These are phyloP conservation scores for Etheostoma spectabile DNA, from an alignment of 2,113 vertebrate species.

Conservation along the genomic window DNA sequence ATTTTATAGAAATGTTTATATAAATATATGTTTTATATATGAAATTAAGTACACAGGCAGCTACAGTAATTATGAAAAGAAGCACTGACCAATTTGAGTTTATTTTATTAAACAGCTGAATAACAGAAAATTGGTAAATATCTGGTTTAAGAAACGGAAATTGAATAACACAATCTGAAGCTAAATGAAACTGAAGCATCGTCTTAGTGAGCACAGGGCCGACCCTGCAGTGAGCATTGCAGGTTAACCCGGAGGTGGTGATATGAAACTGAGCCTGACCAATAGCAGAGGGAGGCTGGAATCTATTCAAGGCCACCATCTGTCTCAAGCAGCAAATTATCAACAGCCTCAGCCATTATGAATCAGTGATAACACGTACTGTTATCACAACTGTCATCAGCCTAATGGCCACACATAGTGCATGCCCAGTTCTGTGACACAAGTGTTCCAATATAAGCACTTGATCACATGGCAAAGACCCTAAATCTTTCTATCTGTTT, in stretches of 20 bases:
- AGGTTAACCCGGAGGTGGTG: constrained; percentile 61
- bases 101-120: not conserved
- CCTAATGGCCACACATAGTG: constrained; percentile 36
- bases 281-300: constrained; percentile 64
- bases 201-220: constrained; percentile 9
- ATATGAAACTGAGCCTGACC: constrained; percentile 71
- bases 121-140: not conserved
- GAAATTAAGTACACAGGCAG: not conserved
- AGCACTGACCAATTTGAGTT: not conserved
- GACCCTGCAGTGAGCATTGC: constrained; percentile 43
- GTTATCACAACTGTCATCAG: constrained; percentile 52
- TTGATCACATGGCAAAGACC: constrained; percentile 39
- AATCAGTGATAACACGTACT: constrained; percentile 67
- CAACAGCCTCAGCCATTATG: constrained; percentile 74
- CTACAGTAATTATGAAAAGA: not conserved
- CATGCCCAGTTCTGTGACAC: constrained; percentile 51
- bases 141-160: constrained; percentile 8
- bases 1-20: constrained; percentile 6
- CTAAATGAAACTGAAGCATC: constrained; percentile 31
- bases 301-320: constrained; percentile 77
- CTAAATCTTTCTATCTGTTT: constrained; percentile 32
- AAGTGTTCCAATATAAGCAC: constrained; percentile 51
- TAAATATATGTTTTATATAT: not conserved
- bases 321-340: constrained; percentile 74
- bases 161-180: not conserved